Conservation (phyloP, 2,113 vertebrate genomes). For the Philantomba maxwellii region DNA sequence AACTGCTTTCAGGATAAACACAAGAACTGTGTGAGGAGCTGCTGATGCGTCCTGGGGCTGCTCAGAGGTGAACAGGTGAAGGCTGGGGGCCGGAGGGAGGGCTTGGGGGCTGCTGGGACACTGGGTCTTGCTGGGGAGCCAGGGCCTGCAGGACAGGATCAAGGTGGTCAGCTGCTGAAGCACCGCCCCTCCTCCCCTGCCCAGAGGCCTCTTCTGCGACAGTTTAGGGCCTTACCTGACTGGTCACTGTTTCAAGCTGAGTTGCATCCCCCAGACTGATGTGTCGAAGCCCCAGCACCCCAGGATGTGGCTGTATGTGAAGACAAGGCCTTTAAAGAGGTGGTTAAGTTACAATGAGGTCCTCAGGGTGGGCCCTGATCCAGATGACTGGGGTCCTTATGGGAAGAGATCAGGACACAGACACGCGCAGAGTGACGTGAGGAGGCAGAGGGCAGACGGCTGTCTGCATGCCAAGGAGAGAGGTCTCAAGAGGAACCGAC, state of each 20-base stretch:
- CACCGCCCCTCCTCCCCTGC: too few species aligned
- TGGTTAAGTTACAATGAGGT: background rate
- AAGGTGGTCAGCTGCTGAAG: background rate
- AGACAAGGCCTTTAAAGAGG: background rate
- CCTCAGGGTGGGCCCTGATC: background rate
- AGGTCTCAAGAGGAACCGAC: background rate
- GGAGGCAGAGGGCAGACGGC: background rate
- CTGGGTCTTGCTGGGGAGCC: background rate
- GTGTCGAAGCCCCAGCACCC: background rate
- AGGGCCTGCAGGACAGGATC: background rate
- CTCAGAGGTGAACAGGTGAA: background rate
- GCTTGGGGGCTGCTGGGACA: background rate
- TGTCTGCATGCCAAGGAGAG: background rate
- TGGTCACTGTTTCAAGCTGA: background rate
- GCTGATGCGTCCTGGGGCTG: rapidly evolving
- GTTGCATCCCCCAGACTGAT: background rate
- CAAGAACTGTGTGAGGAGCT: background rate
- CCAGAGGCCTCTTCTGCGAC: background rate
- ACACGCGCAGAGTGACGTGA: background rate
- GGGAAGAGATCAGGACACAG: background rate
- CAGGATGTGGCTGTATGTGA: background rate
- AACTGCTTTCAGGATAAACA: background rate
- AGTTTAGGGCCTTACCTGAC: background rate
- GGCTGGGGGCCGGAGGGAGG: background rate
- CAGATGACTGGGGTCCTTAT: background rate